phyloP scores from a whole-genome alignment of 2,113 vertebrate genomes.

The Peromyscus maniculatus region DNA sequence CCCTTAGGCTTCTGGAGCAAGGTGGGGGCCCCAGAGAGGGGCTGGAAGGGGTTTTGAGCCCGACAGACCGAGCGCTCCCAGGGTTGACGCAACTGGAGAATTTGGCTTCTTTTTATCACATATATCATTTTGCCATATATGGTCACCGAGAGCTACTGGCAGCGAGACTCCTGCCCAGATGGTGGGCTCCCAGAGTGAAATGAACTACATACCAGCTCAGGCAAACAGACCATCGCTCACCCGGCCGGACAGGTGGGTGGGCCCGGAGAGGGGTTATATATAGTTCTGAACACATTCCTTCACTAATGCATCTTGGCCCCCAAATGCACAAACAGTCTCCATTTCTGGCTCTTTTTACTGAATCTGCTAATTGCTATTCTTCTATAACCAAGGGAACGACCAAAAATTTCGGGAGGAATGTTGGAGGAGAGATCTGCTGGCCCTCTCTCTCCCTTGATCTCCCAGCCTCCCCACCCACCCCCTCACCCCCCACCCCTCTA shows the following conservation, averaged over 20 bases:
- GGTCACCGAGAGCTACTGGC: conserved; percentile 88
- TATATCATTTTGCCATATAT: conserved; percentile 91
- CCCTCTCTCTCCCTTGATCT: background rate
- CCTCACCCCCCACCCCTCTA: no score
- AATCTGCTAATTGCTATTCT: conserved; percentile 84
- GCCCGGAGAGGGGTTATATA: conserved; percentile 85
- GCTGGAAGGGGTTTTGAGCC: background rate
- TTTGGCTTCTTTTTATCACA: conserved; percentile 80
- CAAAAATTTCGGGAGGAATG: conserved; percentile 79
- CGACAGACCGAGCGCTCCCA: conserved; percentile 27
- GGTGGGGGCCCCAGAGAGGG: background rate
- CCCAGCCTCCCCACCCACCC: background rate
- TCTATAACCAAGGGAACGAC: conserved; percentile 78
- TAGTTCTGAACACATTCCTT: conserved; percentile 88
- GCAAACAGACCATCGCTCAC: conserved; percentile 90
- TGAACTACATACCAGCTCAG: conserved; percentile 88
- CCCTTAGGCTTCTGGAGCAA: conserved; percentile 48
- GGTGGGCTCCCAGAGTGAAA: conserved; percentile 88
- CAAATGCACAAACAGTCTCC: conserved; percentile 83
- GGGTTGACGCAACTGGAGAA: conserved; percentile 76
- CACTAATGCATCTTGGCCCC: conserved; percentile 86
- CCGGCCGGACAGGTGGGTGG: conserved; percentile 79
- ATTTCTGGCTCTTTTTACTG: conserved; percentile 81
- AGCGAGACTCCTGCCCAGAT: conserved; percentile 87
- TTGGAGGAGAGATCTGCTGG: conserved; percentile 51